phyloP scores from a whole-genome alignment of 2,888 invertebrate species.

The Corbicula japonica region DNA sequence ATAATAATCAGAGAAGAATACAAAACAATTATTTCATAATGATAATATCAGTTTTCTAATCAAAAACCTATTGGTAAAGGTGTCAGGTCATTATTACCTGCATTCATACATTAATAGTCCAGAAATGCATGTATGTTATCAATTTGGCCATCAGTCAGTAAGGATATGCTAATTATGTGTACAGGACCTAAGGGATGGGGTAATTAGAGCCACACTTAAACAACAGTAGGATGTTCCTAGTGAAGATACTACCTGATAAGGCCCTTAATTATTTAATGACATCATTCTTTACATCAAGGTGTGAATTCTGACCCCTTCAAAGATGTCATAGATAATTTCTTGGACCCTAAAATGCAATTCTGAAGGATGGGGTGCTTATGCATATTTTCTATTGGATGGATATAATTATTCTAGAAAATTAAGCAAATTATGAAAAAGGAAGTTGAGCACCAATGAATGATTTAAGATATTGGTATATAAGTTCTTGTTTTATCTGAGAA shows the following conservation, averaged over 20 bases:
- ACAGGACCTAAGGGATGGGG: too few species aligned
- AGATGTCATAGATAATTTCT: slow-evolving; percentile 44
- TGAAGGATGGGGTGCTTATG: slow-evolving; percentile 2
- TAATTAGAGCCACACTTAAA: slow-evolving; percentile 47
- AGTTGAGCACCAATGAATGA: slow-evolving; percentile 23
- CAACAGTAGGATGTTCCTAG: slow-evolving; percentile 44
- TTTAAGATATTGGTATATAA: slow-evolving; percentile 46
- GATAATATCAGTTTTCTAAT: too few species aligned
- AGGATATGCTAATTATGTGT: slow-evolving; percentile 49
- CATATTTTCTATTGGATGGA: slow-evolving; percentile 7
- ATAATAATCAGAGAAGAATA: too few species aligned
- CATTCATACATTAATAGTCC: too few species aligned
- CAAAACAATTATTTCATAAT: too few species aligned
- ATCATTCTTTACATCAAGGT: slow-evolving; percentile 24
- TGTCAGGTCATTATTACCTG: too few species aligned
- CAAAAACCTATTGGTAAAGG: too few species aligned
- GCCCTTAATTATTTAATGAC: slow-evolving; percentile 37
- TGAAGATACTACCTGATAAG: slow-evolving; percentile 36
- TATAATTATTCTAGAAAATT: slow-evolving; percentile 29
- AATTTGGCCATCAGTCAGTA: slow-evolving; percentile 9
- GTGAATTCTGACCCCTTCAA: slow-evolving; percentile 26
- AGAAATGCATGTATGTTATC: too few species aligned
- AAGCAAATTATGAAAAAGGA: slow-evolving; percentile 28
- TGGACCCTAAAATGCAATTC: slow-evolving; percentile 36
- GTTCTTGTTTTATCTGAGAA: slow-evolving; percentile 38